Conservation (phyloP, 2,888 invertebrate species). For the Dynastes tityus region DNA sequence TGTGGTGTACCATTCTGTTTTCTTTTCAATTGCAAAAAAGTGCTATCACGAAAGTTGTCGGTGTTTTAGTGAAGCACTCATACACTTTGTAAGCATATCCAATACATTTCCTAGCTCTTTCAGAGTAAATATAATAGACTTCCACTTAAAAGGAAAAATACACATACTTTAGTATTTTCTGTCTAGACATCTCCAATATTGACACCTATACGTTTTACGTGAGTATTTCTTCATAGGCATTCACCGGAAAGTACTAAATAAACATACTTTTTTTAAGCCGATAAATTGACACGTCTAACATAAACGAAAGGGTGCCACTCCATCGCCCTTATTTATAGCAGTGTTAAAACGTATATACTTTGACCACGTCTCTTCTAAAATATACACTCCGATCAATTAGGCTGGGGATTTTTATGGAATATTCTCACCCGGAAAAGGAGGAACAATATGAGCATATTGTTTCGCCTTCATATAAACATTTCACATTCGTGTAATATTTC, state of each 20-base stretch:
- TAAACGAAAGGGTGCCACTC: slow-evolving; percentile 17
- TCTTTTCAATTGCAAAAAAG: no score
- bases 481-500: no score
- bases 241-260: slow-evolving; percentile 29
- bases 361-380: background rate
- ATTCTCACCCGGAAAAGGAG: slow-evolving; percentile 14
- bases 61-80: no score
- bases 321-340: slow-evolving; percentile 11
- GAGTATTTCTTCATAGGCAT: background rate
- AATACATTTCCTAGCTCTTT: no score
- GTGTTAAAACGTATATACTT: background rate
- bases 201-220: background rate
- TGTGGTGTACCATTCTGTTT: no score
- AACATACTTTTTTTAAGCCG: slow-evolving; percentile 20
- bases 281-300: slow-evolving; percentile 34
- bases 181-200: slow-evolving; percentile 15
- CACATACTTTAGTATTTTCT: background rate
- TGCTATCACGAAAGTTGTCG: no score
- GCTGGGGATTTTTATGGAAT: background rate
- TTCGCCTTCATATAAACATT: background rate
- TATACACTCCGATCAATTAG: slow-evolving; percentile 31
- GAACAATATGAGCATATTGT: slow-evolving; percentile 17
- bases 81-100: no score
- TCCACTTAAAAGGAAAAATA: no score
- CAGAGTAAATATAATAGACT: no score